Percentiles rank a stretch among this genome's conserved stretches.
These are phyloP conservation scores for Lasiommata megera DNA, from an alignment of 2,888 invertebrate genomes.

Conservation along the genomic window DNA sequence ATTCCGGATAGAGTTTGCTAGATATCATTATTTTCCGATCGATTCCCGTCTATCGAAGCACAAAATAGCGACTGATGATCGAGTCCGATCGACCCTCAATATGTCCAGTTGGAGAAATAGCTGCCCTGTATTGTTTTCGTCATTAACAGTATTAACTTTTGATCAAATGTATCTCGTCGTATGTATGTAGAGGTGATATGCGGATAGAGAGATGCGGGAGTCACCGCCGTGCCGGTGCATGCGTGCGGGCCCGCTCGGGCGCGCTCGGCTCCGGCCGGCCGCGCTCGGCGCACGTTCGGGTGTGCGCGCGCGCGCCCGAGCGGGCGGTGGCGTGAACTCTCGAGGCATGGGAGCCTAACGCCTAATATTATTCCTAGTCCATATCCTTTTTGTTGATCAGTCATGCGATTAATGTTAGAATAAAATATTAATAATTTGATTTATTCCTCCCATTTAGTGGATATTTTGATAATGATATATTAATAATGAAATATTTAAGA, in stretches of 20 bases:
- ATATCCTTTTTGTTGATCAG: constrained; percentile 82
- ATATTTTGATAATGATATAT: constrained; percentile 83
- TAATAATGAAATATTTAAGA: constrained; percentile 82
- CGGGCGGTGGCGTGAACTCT: constrained; percentile 33
- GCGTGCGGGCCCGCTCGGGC: not conserved
- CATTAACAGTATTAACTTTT: constrained; percentile 76
- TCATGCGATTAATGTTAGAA: constrained; percentile 81
- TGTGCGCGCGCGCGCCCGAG: constrained; percentile 16
- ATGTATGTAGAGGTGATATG: constrained; percentile 76
- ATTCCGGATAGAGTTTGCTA: constrained; percentile 81
- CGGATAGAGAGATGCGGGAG: constrained; percentile 65
- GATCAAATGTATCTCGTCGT: constrained; percentile 69
- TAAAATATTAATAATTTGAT: constrained; percentile 80
- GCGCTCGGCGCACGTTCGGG: constrained; percentile 18
- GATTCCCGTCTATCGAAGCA: constrained; percentile 73
- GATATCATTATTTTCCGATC: constrained; percentile 70
- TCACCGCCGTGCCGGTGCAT: constrained; percentile 10
- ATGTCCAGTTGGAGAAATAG: constrained; percentile 60
- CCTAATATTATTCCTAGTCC: constrained; percentile 82
- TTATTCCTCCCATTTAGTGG: constrained; percentile 82
- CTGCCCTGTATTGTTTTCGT: constrained; percentile 66
- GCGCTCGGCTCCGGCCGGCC: constrained; percentile 15
- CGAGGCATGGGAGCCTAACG: constrained; percentile 71
- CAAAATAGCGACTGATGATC: constrained; percentile 74
- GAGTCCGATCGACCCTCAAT: constrained; percentile 65